Base-by-base conservation (phyloP, 35 echinoderm and acorn worm species). In the Apostichopus californicus region DNA sequence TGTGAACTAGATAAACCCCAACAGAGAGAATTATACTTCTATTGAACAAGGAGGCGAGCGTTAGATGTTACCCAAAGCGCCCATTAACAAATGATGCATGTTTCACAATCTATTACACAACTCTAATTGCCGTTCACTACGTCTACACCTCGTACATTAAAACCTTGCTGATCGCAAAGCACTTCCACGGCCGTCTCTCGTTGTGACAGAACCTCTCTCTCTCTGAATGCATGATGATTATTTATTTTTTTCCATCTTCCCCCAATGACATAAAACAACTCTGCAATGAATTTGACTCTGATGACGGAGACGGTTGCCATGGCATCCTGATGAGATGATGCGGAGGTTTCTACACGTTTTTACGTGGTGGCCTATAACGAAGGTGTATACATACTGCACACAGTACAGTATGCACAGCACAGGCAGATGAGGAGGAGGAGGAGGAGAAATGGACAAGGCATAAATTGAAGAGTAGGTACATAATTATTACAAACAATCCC, bases 401-500 rank as follows among this genome's bases (percentile, higher is more conserved):
- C 2, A 46, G 34, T 46, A 46, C 34, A 46, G 34, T 46, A 46
- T 46, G 34, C 34, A 46, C 3, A 2, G 34, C 34, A 46, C 34
- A 46, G 34, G 34, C 34, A 46, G 34, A 46, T 46, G 34, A 46
- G 34, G 34, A 46, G 34, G 28, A 68, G 11, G 17, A 68, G 17
- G 64, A 68, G 17, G 80, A n/a, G 25, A 55, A 34, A 53, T 54
- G 80, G 55, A 83, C 8, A 53, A 59, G 57, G 81, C 81, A 85
- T 85, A 85, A 58, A 85, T 20, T 85, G 81, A 85, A 23, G 57
- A 57, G 81, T 58, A 75, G 81, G 17, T 85, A 58, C 81, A 85
- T 85, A 85, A 85, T 85, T 85, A 85, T 85, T 85, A 85, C 81
- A 85, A 85, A 85, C 81, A 59, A 85, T 85, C 24, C 81, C 81